Evolutionary conservation across 2,113 vertebrate species (phyloP), one percentile per base, ranked within the genome.

Genomic region (Ellobius talpinus): DNA sequence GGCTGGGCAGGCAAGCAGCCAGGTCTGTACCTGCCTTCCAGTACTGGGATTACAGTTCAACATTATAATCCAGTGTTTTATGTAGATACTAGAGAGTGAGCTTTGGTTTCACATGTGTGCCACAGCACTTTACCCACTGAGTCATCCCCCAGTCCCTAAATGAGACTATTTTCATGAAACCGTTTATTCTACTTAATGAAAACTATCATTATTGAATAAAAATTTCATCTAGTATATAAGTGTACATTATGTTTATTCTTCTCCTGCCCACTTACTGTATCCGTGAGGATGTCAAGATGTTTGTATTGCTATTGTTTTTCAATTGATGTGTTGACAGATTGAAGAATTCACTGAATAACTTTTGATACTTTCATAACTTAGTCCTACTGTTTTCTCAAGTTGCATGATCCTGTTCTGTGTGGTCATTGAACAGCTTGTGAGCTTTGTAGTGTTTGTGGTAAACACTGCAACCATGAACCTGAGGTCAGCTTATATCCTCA

Each of bases 121-220:
- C 8, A 16, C 23, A 84, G 23, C 26, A 17, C 55, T 61, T 82
- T 61, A 63, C 12, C 13, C 23, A 61, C 55, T 61, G 36, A 61
- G 79, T 3, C 23, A 29, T 82, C 79, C n/a, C 21, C n/a, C n/a
- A 82, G 26, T 23, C 82, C 39, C 29, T 3, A 85, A 97, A 93
- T 76, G 47, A 90, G 13, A 21, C 55, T 92, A 79, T 87, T 95
- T 96, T 96, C 85, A 94, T 87, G 94, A 95, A 97, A 96, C 7
- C 36, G 73, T 73, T 87, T 87, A 61, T 68, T 68, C 24, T 85
- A 52, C 24, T 45, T 91, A 89, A 94, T 95, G 87, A 91, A 97
- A 93, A 89, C 74, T 89, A 47, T 70, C 58, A 94, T 94, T 84
- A 74, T 45, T 93, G 26, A 68, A 33, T 78, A 87, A 58, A 91